phyloP scores from a whole-genome alignment of 2,888 invertebrate genomes.

The Lottia gigantea region DNA sequence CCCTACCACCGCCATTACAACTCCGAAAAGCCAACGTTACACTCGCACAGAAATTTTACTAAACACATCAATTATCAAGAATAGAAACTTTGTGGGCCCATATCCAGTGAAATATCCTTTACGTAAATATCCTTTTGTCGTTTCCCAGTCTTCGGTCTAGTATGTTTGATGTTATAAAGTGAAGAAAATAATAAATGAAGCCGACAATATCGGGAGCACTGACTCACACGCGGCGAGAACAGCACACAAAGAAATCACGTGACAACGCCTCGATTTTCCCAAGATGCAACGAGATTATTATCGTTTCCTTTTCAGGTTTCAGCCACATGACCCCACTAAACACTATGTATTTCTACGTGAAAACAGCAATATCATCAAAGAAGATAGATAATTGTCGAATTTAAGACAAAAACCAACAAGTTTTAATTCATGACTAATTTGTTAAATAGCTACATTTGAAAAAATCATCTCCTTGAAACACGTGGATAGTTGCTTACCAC shows the following conservation, averaged over 20 bases:
- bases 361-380: no score
- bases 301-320: slow-evolving; percentile 9
- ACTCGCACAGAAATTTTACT: slow-evolving; percentile 35
- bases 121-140: neutral
- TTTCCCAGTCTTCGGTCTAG: neutral
- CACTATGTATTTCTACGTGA: neutral
- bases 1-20: slow-evolving; percentile 82
- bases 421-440: no score
- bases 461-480: no score
- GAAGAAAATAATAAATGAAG: slow-evolving; percentile 7
- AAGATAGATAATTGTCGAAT: no score
- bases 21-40: slow-evolving; percentile 41
- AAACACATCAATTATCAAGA: slow-evolving; percentile 23
- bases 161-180: no score
- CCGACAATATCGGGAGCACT: slow-evolving; percentile 34
- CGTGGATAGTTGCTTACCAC: neutral
- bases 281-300: slow-evolving; percentile 42
- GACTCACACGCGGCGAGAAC: slow-evolving; percentile 65
- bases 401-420: no score
- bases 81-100: slow-evolving; percentile 33
- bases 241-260: slow-evolving; percentile 67
- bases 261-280: slow-evolving; percentile 61
- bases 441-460: no score
- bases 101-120: slow-evolving; percentile 6
- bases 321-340: neutral